Conservation (phyloP, 2,113 vertebrate species). For the Phalacrocorax brasilianus region DNA sequence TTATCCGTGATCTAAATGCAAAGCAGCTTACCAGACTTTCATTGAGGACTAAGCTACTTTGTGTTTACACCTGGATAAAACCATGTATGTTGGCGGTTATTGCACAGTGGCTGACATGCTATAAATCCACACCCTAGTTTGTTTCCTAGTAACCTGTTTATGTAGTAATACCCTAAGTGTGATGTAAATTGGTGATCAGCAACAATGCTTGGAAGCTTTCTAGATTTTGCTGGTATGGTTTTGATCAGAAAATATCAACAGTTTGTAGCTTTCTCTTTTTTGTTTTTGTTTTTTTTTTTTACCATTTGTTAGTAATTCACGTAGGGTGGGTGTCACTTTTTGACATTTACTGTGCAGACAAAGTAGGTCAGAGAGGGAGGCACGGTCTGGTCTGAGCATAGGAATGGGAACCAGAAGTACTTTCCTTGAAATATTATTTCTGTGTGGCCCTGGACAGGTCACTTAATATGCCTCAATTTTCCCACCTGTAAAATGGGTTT, state of each 20-base stretch:
- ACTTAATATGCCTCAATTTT: not conserved
- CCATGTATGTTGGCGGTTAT: not conserved
- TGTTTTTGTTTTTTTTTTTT: not conserved
- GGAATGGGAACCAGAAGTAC: conserved; percentile 48
- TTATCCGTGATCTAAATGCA: not conserved
- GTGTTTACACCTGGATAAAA: not conserved
- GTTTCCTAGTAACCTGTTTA: conserved; percentile 14
- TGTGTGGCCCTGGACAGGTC: not conserved
- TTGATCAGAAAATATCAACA: conserved; percentile 43
- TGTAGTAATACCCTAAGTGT: not conserved
- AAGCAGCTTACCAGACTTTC: not conserved
- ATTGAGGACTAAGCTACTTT: not conserved
- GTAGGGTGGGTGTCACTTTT: conserved; percentile 24
- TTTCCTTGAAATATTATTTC: not conserved
- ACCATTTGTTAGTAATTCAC: conserved; percentile 44
- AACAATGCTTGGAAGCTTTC: not conserved
- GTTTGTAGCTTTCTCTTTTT: not conserved
- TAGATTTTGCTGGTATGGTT: conserved; percentile 24
- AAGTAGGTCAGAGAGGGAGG: conserved; percentile 53
- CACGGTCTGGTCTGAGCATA: conserved; percentile 29
- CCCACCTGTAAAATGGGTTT: not conserved
- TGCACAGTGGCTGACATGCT: not conserved
- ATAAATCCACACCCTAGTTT: conserved; percentile 28
- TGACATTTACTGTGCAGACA: conserved; percentile 49
- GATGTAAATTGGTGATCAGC: not conserved